Evolutionary conservation across 1,140 invertebrate species (phyloP), one percentile per base, ranked within the genome.

Genomic region (Drosophila funebris): DNA sequence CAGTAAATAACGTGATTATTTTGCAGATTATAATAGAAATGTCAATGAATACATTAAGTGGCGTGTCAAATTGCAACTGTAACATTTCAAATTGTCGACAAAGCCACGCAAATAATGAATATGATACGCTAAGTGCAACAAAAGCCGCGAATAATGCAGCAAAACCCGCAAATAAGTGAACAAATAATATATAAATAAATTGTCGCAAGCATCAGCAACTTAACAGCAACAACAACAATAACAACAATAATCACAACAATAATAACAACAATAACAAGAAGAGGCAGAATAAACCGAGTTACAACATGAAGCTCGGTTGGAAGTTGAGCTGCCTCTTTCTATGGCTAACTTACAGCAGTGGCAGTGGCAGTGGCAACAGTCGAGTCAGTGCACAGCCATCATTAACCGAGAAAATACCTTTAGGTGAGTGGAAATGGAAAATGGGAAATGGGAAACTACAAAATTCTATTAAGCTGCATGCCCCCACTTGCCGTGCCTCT

Each of bases 341-440:
- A 80, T 91, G 90, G 89, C 74, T 90, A 58, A 87, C 73, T 61
- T 85, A 78, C 70, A 68, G 62, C 58, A 69, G 67, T 20, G 53
- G 36, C 4, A 57, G 56, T 27, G 24, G 24, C 24, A 62, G 43
- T 11, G 64, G 61, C 50, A 56, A 24, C 27, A 66, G 20, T 61
- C 33, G 62, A 62, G 78, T 68, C 58, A 69, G 69, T 50, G 89
- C 81, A 46, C 89, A 90, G 74, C 89, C 83, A 76, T 90, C 90
- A 83, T 90, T 90, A 90, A 91, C 90, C 69, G 90, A 91, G 83
- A 91, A 91, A 91, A 91, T 91, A 75, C 90, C 90, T 71, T 89
- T 91, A 90, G 90, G 90, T 91, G 75, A 91, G 90, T 90, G 24
- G 24, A 27, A 27, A 27, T 27, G 72, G 54, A 52, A 33, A 33